Evolutionary conservation across 2,888 invertebrate genomes (phyloP).

Genomic region (Hybos culiciformis): DNA sequence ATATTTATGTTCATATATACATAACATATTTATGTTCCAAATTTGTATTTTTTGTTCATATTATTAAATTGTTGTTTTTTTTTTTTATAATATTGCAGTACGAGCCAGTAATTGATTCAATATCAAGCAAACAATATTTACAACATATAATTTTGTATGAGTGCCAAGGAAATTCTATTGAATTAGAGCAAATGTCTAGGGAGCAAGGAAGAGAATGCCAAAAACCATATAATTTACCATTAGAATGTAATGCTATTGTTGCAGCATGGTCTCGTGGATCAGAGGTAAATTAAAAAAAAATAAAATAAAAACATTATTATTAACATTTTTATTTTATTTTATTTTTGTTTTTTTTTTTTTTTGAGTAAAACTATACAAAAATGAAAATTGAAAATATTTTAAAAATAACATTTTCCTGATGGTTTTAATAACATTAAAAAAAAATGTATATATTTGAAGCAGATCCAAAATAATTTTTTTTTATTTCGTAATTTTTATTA

Average conservation of each 20-base stretch:
- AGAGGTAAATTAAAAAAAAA: conserved; percentile 36
- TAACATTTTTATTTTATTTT: no score
- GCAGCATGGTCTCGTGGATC: conserved; percentile 52
- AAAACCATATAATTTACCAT: conserved; percentile 38
- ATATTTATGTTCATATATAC: no score
- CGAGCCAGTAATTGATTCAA: conserved; percentile 45
- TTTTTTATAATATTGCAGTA: conserved; percentile 37
- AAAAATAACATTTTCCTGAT: background rate
- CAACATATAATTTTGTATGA: conserved; percentile 54
- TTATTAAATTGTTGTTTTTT: conserved; percentile 1
- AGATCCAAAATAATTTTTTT: no score
- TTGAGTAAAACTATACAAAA: background rate
- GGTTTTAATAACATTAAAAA: no score
- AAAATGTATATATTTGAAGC: no score
- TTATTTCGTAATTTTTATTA: background rate
- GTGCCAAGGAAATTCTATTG: conserved; percentile 41
- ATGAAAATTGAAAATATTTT: background rate
- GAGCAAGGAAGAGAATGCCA: conserved; percentile 41
- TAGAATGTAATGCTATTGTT: conserved; percentile 46
- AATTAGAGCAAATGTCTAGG: conserved; percentile 39
- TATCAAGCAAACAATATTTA: conserved; percentile 42
- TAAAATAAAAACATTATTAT: no score
- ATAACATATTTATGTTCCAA: no score
- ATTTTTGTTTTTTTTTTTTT: background rate
- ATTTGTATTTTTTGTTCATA: no score